Conservation (phyloP, 1,140 invertebrate genomes). For the Holotrichia oblita region DNA sequence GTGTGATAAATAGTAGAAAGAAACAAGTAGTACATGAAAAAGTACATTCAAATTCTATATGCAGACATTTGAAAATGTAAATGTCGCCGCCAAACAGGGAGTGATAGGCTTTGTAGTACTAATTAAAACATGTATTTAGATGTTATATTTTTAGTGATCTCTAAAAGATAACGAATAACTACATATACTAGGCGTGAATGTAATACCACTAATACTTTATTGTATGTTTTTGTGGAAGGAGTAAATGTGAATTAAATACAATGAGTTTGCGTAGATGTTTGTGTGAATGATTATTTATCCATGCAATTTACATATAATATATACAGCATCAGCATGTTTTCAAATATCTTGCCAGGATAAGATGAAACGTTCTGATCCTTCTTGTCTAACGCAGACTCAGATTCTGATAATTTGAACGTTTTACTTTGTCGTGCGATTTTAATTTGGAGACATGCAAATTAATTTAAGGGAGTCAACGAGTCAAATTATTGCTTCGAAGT, state of each 20-base stretch:
- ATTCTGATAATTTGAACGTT: too few species aligned
- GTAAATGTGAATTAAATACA: neutral
- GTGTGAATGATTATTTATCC: neutral
- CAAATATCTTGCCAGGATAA: too few species aligned
- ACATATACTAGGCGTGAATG: neutral
- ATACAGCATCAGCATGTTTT: neutral
- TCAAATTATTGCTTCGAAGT: neutral
- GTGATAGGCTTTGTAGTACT: neutral
- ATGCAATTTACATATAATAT: neutral
- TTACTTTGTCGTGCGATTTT: too few species aligned
- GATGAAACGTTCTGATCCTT: too few species aligned
- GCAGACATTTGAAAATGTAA: neutral
- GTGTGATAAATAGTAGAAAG: neutral
- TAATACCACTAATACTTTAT: neutral
- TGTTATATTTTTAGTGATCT: neutral
- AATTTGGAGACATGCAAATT: neutral
- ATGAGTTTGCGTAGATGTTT: neutral
- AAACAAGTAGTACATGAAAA: neutral
- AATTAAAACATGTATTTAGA: neutral
- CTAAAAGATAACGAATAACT: neutral
- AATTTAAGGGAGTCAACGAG: slow-evolving; percentile 5
- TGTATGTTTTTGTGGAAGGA: neutral
- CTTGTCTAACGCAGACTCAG: too few species aligned
- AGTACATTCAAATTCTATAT: neutral
- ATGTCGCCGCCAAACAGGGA: neutral